A percentile compares a stretch with the other conserved stretches of the same genome.
Conservation (phyloP, 2,888 invertebrate genomes). For the Xylophagus ater region DNA sequence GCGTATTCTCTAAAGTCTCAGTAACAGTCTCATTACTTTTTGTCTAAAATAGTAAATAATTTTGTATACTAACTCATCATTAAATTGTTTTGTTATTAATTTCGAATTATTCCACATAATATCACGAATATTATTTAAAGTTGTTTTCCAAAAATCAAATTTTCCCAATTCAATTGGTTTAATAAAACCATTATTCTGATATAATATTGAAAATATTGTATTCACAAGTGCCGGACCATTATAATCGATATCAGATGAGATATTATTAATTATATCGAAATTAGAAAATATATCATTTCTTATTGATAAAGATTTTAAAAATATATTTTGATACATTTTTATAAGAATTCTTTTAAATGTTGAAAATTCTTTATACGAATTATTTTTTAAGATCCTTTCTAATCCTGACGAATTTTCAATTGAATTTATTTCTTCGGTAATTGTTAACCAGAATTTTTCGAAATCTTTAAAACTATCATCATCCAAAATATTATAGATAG, state of each 20-base stretch:
- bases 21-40: no score
- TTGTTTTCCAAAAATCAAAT: conserved; percentile 27
- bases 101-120: conserved; percentile 45
- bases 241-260: conserved; percentile 25
- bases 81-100: conserved; percentile 17
- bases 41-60: conserved; percentile 33
- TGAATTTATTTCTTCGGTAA: conserved; percentile 15
- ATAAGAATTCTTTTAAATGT: conserved; percentile 24
- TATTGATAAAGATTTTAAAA: conserved; percentile 26
- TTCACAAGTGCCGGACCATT: conserved; percentile 28
- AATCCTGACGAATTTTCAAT: conserved; percentile 18
- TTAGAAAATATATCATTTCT: conserved; percentile 20
- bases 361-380: conserved; percentile 27
- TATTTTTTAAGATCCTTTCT: conserved; percentile 17
- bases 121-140: conserved; percentile 33
- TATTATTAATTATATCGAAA: conserved; percentile 16
- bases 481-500: background rate
- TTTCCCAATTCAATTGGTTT: conserved; percentile 30
- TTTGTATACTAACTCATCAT: conserved; percentile 21
- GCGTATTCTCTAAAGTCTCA: no score
- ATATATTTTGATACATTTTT: conserved; percentile 19
- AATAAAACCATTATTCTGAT: conserved; percentile 26
- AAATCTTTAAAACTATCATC: conserved; percentile 17
- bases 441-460: conserved; percentile 17
- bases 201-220: conserved; percentile 20